Evolutionary conservation across 2,888 invertebrate species (phyloP).

Genomic region (Dyspetes luteomarginatus): DNA sequence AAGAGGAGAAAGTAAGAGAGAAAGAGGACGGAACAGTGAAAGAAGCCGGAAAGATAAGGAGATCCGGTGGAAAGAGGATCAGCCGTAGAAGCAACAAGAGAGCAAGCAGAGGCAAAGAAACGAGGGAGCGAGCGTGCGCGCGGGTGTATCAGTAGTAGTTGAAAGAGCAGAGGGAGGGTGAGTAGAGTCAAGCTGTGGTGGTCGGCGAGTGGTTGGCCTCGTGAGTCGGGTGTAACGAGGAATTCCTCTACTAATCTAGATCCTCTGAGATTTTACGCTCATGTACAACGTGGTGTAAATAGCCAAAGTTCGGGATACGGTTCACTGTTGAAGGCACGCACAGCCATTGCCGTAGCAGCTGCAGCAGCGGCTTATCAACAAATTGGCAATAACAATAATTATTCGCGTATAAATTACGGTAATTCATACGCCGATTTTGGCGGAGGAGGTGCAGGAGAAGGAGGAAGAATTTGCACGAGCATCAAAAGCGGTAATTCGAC

Average conservation of each 20-base stretch:
- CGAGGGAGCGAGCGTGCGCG: neutral
- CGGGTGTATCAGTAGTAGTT: neutral
- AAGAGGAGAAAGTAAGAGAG: constrained; percentile 26
- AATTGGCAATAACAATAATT: constrained; percentile 59
- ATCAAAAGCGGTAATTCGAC: constrained; percentile 56
- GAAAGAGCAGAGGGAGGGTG: constrained; percentile 10
- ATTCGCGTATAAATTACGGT: constrained; percentile 57
- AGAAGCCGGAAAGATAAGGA: constrained; percentile 55
- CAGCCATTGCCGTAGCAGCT: constrained; percentile 66
- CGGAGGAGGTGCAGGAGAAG: constrained; percentile 53
- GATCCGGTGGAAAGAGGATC: constrained; percentile 48
- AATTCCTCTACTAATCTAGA: constrained; percentile 55
- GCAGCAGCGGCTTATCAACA: constrained; percentile 57
- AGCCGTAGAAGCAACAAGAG: constrained; percentile 20
- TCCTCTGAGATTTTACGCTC: constrained; percentile 44
- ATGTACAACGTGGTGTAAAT: constrained; percentile 40
- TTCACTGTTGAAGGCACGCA: constrained; percentile 49
- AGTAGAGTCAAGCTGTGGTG: constrained; percentile 80
- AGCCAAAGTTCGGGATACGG: constrained; percentile 31
- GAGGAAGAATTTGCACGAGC: constrained; percentile 55
- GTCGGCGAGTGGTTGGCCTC: constrained; percentile 71
- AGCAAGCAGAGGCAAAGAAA: constrained; percentile 9
- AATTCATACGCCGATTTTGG: constrained; percentile 17
- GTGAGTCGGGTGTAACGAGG: constrained; percentile 59
- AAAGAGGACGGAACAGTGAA: constrained; percentile 20